Conservation (phyloP, 2,888 invertebrate species). For the Laothoe populi region DNA sequence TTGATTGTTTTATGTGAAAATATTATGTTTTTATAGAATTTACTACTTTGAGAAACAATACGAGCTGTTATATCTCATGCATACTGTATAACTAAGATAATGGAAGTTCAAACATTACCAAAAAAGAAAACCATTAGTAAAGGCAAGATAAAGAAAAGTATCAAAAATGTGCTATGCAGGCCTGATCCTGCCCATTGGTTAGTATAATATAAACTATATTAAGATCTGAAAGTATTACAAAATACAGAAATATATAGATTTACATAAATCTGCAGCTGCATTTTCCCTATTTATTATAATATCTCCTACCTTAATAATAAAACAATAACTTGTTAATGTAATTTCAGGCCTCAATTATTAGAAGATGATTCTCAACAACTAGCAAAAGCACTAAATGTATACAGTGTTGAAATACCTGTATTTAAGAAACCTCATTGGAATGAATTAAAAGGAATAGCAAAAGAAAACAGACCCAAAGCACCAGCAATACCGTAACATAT, state of each 20-base stretch:
- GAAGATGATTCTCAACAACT: conserved; percentile 35
- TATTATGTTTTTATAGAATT: too few relatives aligned
- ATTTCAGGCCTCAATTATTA: conserved; percentile 23
- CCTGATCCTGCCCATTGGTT: conserved; percentile 72
- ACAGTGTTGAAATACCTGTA: conserved; percentile 60
- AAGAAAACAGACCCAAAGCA: conserved; percentile 66
- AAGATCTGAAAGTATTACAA: too few relatives aligned
- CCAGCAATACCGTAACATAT: conserved; percentile 58
- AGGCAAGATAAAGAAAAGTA: conserved; percentile 74
- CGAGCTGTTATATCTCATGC: too few relatives aligned
- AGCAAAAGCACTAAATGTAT: conserved; percentile 48
- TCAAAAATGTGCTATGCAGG: conserved; percentile 75
- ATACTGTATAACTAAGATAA: conserved; percentile 37
- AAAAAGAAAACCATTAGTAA: conserved; percentile 67
- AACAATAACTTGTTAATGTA: background rate
- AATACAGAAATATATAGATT: too few relatives aligned
- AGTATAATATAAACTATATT: conserved; percentile 25
- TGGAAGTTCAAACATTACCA: conserved; percentile 62
- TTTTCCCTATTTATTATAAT: too few relatives aligned
- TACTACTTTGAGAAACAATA: too few relatives aligned
- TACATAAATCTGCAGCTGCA: too few relatives aligned
- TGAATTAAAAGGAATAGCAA: conserved; percentile 65
- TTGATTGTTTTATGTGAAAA: too few relatives aligned
- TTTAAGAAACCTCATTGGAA: conserved; percentile 73
- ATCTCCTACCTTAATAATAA: background rate